phyloP scores from a whole-genome alignment of 2,888 invertebrate genomes.

The Polyommatus iphigenia region DNA sequence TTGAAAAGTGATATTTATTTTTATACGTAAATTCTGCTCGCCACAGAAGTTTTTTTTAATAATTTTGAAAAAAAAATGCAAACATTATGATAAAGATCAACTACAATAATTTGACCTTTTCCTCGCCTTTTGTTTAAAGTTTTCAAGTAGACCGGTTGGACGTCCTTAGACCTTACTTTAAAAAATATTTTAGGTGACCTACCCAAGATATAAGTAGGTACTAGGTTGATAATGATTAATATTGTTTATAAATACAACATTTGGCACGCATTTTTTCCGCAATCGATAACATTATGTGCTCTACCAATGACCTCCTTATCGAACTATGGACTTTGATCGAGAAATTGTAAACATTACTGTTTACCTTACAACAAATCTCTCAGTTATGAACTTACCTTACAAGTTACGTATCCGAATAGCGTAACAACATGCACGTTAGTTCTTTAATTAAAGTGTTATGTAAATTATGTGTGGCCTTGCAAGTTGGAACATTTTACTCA shows the following conservation, averaged over 20 bases:
- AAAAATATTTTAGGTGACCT: too few species aligned
- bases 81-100: too few species aligned
- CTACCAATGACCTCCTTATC: slow-evolving; percentile 49
- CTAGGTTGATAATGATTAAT: not conserved
- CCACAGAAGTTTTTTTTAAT: too few species aligned
- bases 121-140: too few species aligned
- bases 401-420: not conserved
- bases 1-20: not conserved
- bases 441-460: not conserved
- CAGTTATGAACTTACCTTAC: slow-evolving; percentile 13
- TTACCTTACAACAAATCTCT: not conserved
- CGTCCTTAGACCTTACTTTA: too few species aligned
- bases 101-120: too few species aligned
- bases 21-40: too few species aligned
- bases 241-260: not conserved
- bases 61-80: too few species aligned
- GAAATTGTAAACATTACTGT: slow-evolving; percentile 39
- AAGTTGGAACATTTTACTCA: not conserved
- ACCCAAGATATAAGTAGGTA: too few species aligned
- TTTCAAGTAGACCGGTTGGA: too few species aligned
- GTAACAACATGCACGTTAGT: slow-evolving; percentile 37
- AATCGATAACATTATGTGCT: slow-evolving; percentile 45
- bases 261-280: slow-evolving; percentile 38
- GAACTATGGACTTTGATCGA: slow-evolving; percentile 45
- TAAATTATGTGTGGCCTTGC: not conserved